Evolutionary conservation across 2,797 vertebrate species (phyloP), one percentile per base, ranked within the genome.

Genomic region (Falco biarmicus): DNA sequence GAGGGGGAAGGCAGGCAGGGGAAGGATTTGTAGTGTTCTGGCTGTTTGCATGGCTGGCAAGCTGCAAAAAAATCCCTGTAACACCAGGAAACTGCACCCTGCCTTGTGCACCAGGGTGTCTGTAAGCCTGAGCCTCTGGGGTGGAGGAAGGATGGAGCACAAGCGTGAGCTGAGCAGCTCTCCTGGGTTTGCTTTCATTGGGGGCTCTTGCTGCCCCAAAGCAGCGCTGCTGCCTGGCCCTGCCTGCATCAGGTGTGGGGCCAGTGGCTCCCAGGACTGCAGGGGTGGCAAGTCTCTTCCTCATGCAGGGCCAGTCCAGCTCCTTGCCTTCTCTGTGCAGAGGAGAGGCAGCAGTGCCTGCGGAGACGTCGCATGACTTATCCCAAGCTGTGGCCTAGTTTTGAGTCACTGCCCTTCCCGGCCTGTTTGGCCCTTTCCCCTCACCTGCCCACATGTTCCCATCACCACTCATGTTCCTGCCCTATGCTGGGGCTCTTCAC

Each of bases 401-500:
- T 86, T 53, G 79, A 81, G 74, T 37, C 11, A 15, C 65, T 96
- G 78, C 63, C 70, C 53, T 86, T 74, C 39, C 77, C 39, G 71
- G 61, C 28, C 86, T 1, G 2, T 69, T 80, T 1, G 2, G 26
- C 54, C 59, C 54, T 68, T 68, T 91, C 12, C 29, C 22, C 34
- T 82, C 1, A 3, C 28, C 54, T 70, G 20, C 41, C 29, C 73
- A 13, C 0, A 0, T 2, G 2, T 18, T 81, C 15, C 54, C 5
- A 11, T 53, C 3, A 2, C 60, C 1, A 3, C 79, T 68, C 3
- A 1, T 13, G 2, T 88, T 84, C 59, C 83, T 94, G 83, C 54
- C 43, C 54, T 29, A 4, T 0, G 0, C 25, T 59, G 53, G 17
- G 16, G 5, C 43, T 73, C 45, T 45, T 64, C 0, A 0, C 19